A percentile compares a stretch with the other conserved stretches of the same genome.
phyloP scores from a whole-genome alignment of 2,797 vertebrate genomes.

The Atherinosoma microstoma region DNA sequence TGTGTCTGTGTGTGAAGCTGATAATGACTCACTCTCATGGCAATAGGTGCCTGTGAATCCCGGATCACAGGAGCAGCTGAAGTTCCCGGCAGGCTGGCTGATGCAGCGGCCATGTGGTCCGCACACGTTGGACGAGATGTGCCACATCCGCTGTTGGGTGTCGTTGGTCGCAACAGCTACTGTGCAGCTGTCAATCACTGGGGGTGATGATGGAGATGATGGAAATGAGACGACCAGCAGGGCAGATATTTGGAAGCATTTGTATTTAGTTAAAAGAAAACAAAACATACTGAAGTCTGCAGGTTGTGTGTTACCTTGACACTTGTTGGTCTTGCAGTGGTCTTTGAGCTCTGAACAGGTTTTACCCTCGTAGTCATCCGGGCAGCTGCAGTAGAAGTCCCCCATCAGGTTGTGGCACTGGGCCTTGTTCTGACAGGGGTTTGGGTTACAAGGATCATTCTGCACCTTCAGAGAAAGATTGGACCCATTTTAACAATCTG shows the following conservation, averaged over 20 bases:
- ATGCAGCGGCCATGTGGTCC: constrained; percentile 93
- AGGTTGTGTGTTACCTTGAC: constrained; percentile 83
- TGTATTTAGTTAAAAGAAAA: no score
- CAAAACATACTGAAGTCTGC: not conserved
- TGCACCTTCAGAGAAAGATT: constrained; percentile 80
- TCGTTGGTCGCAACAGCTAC: constrained; percentile 87
- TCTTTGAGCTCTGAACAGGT: constrained; percentile 92
- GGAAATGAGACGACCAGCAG: not conserved
- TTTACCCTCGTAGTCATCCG: constrained; percentile 90
- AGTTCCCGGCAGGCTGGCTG: constrained; percentile 92
- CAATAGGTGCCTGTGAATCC: constrained; percentile 96
- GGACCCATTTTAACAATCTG: not conserved
- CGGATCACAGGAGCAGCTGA: constrained; percentile 92
- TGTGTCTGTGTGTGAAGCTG: constrained; percentile 9
- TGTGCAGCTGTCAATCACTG: constrained; percentile 95
- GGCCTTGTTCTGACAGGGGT: constrained; percentile 91
- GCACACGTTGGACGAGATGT: constrained; percentile 90
- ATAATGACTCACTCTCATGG: constrained; percentile 92
- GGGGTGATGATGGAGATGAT: not conserved
- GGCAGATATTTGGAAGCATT: not conserved
- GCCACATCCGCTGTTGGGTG: constrained; percentile 82
- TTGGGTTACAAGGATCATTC: constrained; percentile 88
- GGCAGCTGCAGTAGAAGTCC: constrained; percentile 92
- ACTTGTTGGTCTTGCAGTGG: constrained; percentile 91
- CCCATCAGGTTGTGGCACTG: constrained; percentile 86